Evolutionary conservation across 2,888 invertebrate species (phyloP).

Genomic region (Diarsia brunnea): DNA sequence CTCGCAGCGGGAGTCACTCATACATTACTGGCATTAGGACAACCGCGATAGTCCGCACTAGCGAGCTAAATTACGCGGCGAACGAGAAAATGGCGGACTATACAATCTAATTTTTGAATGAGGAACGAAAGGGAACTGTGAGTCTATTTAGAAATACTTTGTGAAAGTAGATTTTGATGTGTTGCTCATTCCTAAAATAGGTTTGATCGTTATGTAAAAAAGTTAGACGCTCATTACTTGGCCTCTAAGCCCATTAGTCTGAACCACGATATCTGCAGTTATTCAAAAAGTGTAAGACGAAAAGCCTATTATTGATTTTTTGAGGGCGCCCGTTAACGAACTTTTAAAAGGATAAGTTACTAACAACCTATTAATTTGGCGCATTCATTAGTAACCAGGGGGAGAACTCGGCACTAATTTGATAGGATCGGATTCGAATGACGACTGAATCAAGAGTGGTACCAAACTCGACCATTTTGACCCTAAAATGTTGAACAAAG

Average conservation of each 20-base stretch:
- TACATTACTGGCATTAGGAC: slow-evolving; percentile 75
- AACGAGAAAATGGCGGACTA: slow-evolving; percentile 49
- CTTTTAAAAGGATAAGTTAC: slow-evolving; percentile 59
- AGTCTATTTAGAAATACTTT: not conserved
- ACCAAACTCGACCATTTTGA: slow-evolving; percentile 37
- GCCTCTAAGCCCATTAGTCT: not conserved
- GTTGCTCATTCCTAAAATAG: not conserved
- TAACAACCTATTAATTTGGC: slow-evolving; percentile 56
- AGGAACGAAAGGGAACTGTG: slow-evolving; percentile 14
- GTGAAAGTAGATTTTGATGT: not conserved
- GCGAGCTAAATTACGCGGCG: slow-evolving; percentile 60
- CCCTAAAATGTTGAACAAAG: slow-evolving; percentile 51
- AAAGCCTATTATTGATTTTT: slow-evolving; percentile 38
- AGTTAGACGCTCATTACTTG: not conserved
- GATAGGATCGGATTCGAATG: slow-evolving; percentile 49
- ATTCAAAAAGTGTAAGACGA: slow-evolving; percentile 32
- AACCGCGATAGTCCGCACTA: slow-evolving; percentile 70
- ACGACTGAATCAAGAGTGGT: slow-evolving; percentile 31
- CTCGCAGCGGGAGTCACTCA: slow-evolving; percentile 79
- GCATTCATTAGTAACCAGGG: slow-evolving; percentile 56
- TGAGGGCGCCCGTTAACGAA: slow-evolving; percentile 34
- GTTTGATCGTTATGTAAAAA: not conserved
- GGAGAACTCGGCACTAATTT: slow-evolving; percentile 48
- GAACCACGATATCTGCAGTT: slow-evolving; percentile 13
- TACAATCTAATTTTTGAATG: slow-evolving; percentile 61